phyloP scores from a whole-genome alignment of 1,140 invertebrate genomes.

The Zaprionus nigranus region DNA sequence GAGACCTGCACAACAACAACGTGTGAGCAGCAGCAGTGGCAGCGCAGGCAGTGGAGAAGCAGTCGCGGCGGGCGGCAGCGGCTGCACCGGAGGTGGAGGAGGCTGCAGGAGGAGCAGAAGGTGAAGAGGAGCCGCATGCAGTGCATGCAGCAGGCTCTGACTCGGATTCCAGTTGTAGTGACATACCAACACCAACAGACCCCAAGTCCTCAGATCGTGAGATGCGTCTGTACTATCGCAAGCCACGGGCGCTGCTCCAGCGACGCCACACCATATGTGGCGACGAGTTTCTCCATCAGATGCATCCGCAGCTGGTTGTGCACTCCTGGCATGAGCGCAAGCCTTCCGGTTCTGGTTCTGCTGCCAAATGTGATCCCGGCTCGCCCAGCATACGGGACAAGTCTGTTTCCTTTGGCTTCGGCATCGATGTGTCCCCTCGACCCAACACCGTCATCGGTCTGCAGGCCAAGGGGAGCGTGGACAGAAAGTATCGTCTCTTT shows the following conservation, averaged over 20 bases:
- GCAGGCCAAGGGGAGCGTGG: conserved; percentile 46
- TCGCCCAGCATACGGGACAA: conserved; percentile 87
- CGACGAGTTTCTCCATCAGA: conserved; percentile 65
- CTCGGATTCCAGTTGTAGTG: conserved; percentile 82
- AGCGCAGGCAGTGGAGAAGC: neutral
- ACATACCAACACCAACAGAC: conserved; percentile 80
- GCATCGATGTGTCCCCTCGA: conserved; percentile 87
- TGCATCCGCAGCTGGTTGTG: conserved; percentile 64
- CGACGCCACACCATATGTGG: conserved; percentile 95
- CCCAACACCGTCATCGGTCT: conserved; percentile 89
- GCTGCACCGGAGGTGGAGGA: neutral
- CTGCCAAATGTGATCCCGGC: conserved; percentile 78
- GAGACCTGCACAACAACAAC: neutral
- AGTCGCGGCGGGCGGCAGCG: too few relatives aligned
- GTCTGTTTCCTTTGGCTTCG: conserved; percentile 89
- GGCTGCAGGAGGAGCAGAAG: neutral
- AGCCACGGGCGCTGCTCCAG: conserved; percentile 90
- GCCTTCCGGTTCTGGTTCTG: conserved; percentile 26
- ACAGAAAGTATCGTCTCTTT: conserved; percentile 54
- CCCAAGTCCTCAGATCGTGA: conserved; percentile 69
- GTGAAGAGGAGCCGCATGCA: conserved; percentile 9
- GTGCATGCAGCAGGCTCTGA: conserved; percentile 64
- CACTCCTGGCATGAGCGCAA: conserved; percentile 74
- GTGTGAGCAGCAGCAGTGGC: neutral
- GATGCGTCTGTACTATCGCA: conserved; percentile 89